Evolutionary conservation across 2,113 vertebrate species (phyloP).

Genomic region (Colius striatus): DNA sequence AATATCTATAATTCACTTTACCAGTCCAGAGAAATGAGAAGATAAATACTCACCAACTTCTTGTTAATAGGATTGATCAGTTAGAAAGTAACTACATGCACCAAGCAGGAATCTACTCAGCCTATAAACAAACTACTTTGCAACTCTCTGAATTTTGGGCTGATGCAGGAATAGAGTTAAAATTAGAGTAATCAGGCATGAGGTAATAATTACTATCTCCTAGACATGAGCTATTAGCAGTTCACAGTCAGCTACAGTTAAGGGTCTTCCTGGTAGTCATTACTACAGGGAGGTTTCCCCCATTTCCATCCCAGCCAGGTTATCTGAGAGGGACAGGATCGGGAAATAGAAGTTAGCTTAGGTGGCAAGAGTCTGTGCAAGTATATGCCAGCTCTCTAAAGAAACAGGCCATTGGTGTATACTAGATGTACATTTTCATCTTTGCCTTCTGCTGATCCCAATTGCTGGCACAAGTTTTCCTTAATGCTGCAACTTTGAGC

Average conservation of each 20-base stretch:
- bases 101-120: fast-evolving
- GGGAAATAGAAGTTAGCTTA: not conserved
- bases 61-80: not conserved
- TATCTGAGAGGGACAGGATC: not conserved
- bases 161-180: not conserved
- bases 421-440: not conserved
- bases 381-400: not conserved
- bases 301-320: not conserved
- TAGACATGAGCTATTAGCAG: not conserved
- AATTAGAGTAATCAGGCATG: not conserved
- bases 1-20: not conserved
- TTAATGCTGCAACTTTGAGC: not conserved
- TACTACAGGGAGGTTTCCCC: not conserved
- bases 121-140: not conserved
- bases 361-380: not conserved
- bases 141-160: not conserved
- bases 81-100: not conserved
- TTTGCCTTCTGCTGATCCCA: not conserved
- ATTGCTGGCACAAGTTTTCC: not conserved
- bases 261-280: not conserved
- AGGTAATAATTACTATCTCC: not conserved
- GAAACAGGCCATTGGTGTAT: too few species aligned
- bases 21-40: not conserved
- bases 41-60: not conserved
- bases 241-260: not conserved